Conservation (phyloP, 1,140 invertebrate genomes). For the Drosophila seguyi region DNA sequence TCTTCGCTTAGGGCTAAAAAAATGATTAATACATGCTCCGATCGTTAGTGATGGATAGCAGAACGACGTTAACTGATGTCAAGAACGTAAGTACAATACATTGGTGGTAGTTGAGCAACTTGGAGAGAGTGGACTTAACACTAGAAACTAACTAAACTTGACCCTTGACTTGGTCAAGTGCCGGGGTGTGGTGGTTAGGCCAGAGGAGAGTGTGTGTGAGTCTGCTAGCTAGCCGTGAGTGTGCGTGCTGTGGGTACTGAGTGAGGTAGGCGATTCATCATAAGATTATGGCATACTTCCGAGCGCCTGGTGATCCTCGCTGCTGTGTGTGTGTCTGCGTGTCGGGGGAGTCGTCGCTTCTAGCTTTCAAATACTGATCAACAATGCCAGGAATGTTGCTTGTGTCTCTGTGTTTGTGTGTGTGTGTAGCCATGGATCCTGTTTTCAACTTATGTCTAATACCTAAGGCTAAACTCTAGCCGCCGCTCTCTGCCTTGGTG, state of each 20-base stretch:
- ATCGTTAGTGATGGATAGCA: conserved; percentile 33
- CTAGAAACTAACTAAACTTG: conserved; percentile 72
- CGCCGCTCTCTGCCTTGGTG: conserved; percentile 29
- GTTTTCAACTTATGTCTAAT: conserved; percentile 42
- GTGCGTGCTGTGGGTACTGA: conserved; percentile 24
- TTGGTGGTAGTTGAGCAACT: conserved; percentile 75
- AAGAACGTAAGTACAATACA: conserved; percentile 69
- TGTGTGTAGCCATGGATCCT: conserved; percentile 44
- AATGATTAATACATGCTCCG: conserved; percentile 24
- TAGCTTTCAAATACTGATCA: conserved; percentile 81
- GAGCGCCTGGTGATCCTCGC: conserved; percentile 60
- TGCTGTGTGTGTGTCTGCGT: conserved; percentile 1
- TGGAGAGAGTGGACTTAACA: conserved; percentile 68
- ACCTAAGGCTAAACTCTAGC: conserved; percentile 60
- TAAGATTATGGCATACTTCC: conserved; percentile 80
- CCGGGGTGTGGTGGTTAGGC: conserved; percentile 38
- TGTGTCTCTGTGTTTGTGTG: conserved; percentile 15
- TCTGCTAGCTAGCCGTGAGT: conserved; percentile 18
- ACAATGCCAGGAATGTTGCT: conserved; percentile 79
- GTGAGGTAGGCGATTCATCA: conserved; percentile 69
- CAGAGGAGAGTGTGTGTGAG: conserved; percentile 39
- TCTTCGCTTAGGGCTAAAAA: conserved; percentile 38
- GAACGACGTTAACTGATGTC: conserved; percentile 33
- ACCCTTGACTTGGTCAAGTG: conserved; percentile 79
- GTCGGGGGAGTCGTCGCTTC: conserved; percentile 59